Base-by-base conservation (phyloP, 1,140 invertebrate species). In the Uloborus diversus region DNA sequence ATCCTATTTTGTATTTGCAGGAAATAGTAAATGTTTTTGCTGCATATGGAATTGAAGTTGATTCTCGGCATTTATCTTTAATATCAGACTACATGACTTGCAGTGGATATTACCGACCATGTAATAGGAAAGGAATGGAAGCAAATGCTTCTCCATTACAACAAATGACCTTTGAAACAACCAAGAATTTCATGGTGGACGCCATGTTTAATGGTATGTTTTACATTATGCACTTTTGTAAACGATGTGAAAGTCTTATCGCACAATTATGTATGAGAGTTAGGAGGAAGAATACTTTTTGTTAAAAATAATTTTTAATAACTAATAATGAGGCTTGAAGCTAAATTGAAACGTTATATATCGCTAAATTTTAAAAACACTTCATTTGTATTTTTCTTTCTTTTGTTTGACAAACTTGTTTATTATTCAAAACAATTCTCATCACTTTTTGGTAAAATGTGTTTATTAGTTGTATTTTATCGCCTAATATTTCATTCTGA, bases 11-110 rank as follows among this genome's bases (percentile, higher is more conserved):
- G n/a, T n/a, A 23, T 57, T 59, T 25, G 32, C 88, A 88, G 79
- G 96, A 98, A 90, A 92, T 98, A 35, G 91, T 92, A 85, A 93
- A 95, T 85, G 96, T 98, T 17, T 99, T 99, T 86, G 93, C 92
- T 84, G 95, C 96, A 3, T 99, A 99, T 85, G 96, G 96, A 27
- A 99, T 99, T 84, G 91, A 91, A 20, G 96, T 99, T 0, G 96
- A 99, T 89, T 91, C 93, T 3, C 89, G 97, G 42, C 98, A 99
- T 91, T 89, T 99, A 78, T 92, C 91, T 0, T 88, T 99, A 0
- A 92, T 99, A 70, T 94, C 97, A 0, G 97, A 99, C 88, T 99
- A 98, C 85, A 99, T 99, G 97, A 99, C 97, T 0, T 96, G 92
- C 83, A 93, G 94, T 85, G 98, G 98, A 0, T 88, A 88, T 11